phyloP scores from a whole-genome alignment of 1,140 invertebrate species.

The Ostrea denselamellosa region DNA sequence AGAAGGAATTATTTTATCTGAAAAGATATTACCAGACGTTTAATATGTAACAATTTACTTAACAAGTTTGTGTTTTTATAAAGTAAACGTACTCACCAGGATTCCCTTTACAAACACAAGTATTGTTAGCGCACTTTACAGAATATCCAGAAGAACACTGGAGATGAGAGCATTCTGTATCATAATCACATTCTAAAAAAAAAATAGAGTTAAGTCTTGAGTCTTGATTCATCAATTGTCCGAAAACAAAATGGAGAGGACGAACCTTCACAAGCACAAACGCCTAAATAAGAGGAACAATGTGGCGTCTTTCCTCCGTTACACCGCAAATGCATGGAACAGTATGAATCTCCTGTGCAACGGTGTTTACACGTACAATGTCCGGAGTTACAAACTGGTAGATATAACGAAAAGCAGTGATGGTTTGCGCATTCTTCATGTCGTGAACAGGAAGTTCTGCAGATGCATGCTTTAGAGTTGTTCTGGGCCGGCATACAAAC shows the following conservation, averaged over 20 bases:
- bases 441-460: neutral
- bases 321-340: neutral
- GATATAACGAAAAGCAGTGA: neutral
- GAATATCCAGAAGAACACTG: neutral
- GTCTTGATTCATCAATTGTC: neutral
- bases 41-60: too few relatives aligned
- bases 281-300: neutral
- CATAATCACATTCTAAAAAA: neutral
- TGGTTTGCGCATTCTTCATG: neutral
- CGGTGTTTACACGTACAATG: neutral
- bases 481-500: neutral
- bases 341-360: neutral
- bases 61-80: too few relatives aligned
- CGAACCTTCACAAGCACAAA: constrained; percentile 10
- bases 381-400: neutral
- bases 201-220: neutral
- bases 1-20: too few relatives aligned
- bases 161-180: neutral
- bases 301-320: neutral
- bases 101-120: neutral
- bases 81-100: neutral
- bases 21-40: too few relatives aligned
- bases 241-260: neutral
- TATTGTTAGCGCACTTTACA: neutral
- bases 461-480: neutral